Evolutionary conservation across 1,140 invertebrate species (phyloP).

Genomic region (Chironomus tepperi): DNA sequence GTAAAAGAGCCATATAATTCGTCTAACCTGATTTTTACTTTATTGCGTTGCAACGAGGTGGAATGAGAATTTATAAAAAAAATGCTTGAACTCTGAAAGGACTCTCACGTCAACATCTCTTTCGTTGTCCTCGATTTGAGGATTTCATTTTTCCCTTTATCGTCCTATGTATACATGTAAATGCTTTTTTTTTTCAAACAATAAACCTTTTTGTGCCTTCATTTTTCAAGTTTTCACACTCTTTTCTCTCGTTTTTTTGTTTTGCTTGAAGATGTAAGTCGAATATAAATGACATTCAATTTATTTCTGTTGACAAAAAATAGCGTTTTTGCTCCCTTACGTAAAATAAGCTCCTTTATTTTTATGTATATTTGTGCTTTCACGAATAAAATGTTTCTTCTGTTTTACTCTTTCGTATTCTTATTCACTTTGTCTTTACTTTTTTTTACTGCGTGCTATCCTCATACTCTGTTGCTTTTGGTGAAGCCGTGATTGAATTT

Average conservation of each 20-base stretch:
- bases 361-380: conserved; percentile 14
- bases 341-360: conserved; percentile 18
- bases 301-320: conserved; percentile 17
- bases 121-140: neutral
- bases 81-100: neutral
- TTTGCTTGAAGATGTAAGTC: conserved; percentile 9
- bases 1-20: too few species aligned
- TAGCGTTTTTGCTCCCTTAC: neutral
- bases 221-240: conserved; percentile 14
- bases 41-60: neutral
- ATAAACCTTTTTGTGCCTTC: conserved; percentile 16
- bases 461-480: neutral
- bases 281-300: conserved; percentile 22
- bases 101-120: neutral
- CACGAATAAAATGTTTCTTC: neutral
- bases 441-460: neutral
- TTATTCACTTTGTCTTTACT: neutral
- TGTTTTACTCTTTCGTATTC: neutral
- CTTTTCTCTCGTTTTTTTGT: neutral
- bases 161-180: neutral
- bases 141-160: too few species aligned
- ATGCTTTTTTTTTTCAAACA: neutral
- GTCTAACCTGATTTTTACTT: too few species aligned
- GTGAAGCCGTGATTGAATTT: neutral
- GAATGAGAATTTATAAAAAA: neutral